Percentiles rank a stretch among this genome's conserved stretches.
Evolutionary conservation across 1,140 invertebrate species (phyloP).

Genomic region (Sarcophaga peregrina): DNA sequence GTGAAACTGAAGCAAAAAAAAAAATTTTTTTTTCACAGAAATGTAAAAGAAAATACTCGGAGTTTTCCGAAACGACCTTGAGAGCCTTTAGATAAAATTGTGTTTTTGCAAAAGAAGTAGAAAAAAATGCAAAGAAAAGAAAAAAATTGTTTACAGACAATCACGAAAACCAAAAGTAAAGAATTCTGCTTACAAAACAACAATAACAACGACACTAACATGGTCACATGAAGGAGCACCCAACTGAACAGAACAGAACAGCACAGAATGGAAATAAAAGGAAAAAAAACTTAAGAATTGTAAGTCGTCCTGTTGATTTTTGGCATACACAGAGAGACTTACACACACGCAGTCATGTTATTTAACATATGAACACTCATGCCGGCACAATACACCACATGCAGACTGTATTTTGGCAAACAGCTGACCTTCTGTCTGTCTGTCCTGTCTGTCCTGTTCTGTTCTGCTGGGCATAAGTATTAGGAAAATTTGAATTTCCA

Average conservation of each 20-base stretch:
- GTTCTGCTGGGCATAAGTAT: background rate
- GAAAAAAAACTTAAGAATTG: background rate
- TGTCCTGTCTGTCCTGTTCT: too few relatives aligned
- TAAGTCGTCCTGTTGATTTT: constrained; percentile 1
- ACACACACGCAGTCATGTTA: constrained; percentile 21
- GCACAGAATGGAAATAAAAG: background rate
- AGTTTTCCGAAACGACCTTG: constrained; percentile 44
- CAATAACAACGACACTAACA: constrained; percentile 20
- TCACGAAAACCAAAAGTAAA: constrained; percentile 17
- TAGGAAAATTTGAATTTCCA: constrained; percentile 36
- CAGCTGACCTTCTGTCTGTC: too few relatives aligned
- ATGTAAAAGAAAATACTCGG: constrained; percentile 48
- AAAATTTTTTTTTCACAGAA: too few relatives aligned
- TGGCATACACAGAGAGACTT: background rate
- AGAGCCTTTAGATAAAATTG: constrained; percentile 44
- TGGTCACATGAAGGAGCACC: background rate
- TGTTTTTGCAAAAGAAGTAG: constrained; percentile 18
- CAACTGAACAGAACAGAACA: background rate
- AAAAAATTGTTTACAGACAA: background rate
- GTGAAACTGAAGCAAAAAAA: constrained; percentile 44
- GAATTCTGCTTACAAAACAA: background rate
- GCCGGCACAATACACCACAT: background rate
- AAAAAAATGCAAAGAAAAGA: constrained; percentile 24
- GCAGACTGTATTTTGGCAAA: too few relatives aligned
- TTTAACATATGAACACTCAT: background rate